phyloP scores from a whole-genome alignment of 1,140 invertebrate species.

The Gryllus bimaculatus region DNA sequence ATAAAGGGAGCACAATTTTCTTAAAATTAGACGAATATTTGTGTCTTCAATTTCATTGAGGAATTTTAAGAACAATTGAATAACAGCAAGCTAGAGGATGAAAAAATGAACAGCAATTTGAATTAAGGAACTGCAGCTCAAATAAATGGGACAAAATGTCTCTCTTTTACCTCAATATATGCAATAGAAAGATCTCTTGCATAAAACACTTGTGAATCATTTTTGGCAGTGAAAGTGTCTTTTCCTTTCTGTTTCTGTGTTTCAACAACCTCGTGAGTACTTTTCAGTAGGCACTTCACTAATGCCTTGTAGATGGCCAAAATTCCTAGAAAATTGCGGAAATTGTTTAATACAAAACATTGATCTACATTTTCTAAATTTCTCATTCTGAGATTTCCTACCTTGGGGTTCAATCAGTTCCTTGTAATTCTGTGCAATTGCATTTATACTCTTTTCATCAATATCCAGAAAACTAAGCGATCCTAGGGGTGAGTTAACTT shows the following conservation, averaged over 20 bases:
- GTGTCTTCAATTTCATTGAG: conserved; percentile 33
- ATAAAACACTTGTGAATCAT: conserved; percentile 64
- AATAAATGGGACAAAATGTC: not conserved
- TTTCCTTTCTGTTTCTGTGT: conserved; percentile 36
- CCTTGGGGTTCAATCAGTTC: not conserved
- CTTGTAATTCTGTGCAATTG: too few relatives aligned
- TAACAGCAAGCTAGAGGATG: not conserved
- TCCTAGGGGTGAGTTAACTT: conserved; percentile 46
- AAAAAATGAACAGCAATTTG: not conserved
- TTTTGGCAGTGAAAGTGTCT: conserved; percentile 55
- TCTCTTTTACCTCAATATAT: conserved; percentile 43
- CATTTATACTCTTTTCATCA: not conserved
- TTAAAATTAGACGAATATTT: conserved; percentile 45
- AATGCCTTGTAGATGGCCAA: conserved; percentile 63
- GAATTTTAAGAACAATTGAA: not conserved
- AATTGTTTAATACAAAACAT: not conserved
- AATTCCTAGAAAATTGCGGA: conserved; percentile 40
- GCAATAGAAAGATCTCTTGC: conserved; percentile 56
- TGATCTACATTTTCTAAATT: not conserved
- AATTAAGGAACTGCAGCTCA: not conserved
- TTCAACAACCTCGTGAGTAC: conserved; percentile 48
- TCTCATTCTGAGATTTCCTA: not conserved
- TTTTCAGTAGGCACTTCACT: conserved; percentile 56
- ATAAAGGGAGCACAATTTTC: conserved; percentile 58
- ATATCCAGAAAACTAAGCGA: conserved; percentile 49